Evolutionary conservation across 2,113 vertebrate species (phyloP), one percentile per base, ranked within the genome.

Genomic region (Tachysurus vachellii): DNA sequence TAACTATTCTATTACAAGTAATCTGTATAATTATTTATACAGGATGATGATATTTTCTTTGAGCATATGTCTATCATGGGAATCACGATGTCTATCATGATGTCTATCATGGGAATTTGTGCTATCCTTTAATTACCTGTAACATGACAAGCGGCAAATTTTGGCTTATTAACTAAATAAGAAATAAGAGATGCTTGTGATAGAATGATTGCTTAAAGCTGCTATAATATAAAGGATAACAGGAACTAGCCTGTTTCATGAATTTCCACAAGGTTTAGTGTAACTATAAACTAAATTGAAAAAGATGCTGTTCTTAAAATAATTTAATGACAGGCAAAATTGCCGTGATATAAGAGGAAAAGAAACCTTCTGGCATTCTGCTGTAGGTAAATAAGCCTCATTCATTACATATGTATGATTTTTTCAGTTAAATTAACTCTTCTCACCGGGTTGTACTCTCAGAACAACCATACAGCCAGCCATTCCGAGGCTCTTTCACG

Each of bases 401-500:
- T 56, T 54, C 10, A 53, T 44, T 36, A 47, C 2, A 26, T 76
- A 76, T 53, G 12, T 44, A 44, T 0, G 8, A 19, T 47, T 77
- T 44, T 36, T 79, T 84, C 7, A 42, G 16, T 31, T 54, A 56
- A 80, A 57, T 31, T 7, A 6, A 2, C 0, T 70, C 5, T 42
- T 59, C 93, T 91, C 82, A 96, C 95, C 91, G 82, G 57, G 92
- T 82, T 23, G 86, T 93, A 85, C 93, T 94, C 66, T 97, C 96
- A 53, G 94, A 90, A 1, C 93, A 95, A 80, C 98, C 98, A 0
- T 96, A 99, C 19, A 99, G 94, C 98, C 98, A 99, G 90, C 98
- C 98, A 0, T 99, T 99, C 88, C 93, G 94, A 0, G 96, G 93
- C 26, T 97, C 94, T 0, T 93, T 93, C 88, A 94, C 94, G 86